Evolutionary conservation across 2,113 vertebrate species (phyloP), one percentile per base, ranked within the genome.

Genomic region (Cyanoramphus novaezelandiae): DNA sequence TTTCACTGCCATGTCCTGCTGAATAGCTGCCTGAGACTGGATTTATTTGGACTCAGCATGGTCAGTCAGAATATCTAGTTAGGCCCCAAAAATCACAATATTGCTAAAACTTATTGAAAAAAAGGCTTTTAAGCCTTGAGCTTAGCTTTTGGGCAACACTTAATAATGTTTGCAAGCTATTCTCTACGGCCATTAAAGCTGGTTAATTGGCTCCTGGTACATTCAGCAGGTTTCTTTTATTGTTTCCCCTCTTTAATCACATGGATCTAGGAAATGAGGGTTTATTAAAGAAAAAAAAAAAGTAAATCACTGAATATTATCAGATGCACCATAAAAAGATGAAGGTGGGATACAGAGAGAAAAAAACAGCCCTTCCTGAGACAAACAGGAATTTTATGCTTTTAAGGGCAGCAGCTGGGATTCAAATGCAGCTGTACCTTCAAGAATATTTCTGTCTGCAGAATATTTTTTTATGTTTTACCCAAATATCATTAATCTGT

Each of bases 401-500:
- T 91, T 15, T 53, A 76, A 62, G 20, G 9, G 9, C 37, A 62
- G 10, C 3, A 65, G 16, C 5, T 57, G 0, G 35, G 52, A 71
- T 65, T 75, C 63, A 60, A 82, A 78, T 55, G 20, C 31, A 71
- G 14, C 52, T 91, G 67, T 92, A 67, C 60, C 19, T 50, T 81
- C 46, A 91, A 52, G 75, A 96, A 80, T 59, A 50, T 28, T 72
- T 86, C 85, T 93, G 88, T 33, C 29, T 74, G 39, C 25, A 55
- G 44, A 49, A 9, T 65, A 31, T 90, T 53, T 94, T 59, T 59
- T 59, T 47, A 8, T 44, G 9, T 81, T 93, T 78, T 93, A 78
- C 59, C 21, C 50, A 93, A 96, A 91, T 93, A 46, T 59, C 63
- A 33, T 74, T 53, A 82, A 68, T 96, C 37, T 93, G 13, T 74